phyloP scores from a whole-genome alignment of 2,797 vertebrate species.

The Cirrhinus mrigala region DNA sequence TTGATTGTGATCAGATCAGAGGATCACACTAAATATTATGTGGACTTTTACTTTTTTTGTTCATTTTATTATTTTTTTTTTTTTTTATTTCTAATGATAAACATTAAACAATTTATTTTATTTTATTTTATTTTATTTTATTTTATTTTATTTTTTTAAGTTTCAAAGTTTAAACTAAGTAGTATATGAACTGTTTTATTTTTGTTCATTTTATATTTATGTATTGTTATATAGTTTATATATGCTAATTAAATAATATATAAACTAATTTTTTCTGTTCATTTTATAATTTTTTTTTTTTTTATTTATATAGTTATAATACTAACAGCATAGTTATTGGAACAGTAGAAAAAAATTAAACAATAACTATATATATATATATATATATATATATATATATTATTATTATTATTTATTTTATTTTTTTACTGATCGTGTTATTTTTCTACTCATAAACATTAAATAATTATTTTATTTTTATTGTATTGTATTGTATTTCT shows the following conservation, averaged over 20 bases:
- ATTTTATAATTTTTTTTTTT: too few species aligned
- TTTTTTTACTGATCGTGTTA: too few species aligned
- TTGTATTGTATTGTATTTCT: not conserved
- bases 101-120: too few species aligned
- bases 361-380: not conserved
- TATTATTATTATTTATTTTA: too few species aligned
- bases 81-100: too few species aligned
- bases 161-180: too few species aligned
- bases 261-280: too few species aligned
- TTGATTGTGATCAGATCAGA: not conserved
- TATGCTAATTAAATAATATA: too few species aligned
- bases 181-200: not conserved
- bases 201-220: not conserved
- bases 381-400: not conserved
- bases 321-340: not conserved
- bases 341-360: not conserved
- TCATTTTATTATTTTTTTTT: not conserved
- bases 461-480: not conserved
- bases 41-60: not conserved
- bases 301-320: too few species aligned
- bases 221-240: not conserved
- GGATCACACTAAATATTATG: not conserved
- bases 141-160: too few species aligned
- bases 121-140: too few species aligned
- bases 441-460: not conserved